A percentile compares a stretch with the other conserved stretches of the same genome.
Evolutionary conservation across 92 coral and sea anemone genomes (phyloP).

Genomic region (Epizoanthus stellaris): DNA sequence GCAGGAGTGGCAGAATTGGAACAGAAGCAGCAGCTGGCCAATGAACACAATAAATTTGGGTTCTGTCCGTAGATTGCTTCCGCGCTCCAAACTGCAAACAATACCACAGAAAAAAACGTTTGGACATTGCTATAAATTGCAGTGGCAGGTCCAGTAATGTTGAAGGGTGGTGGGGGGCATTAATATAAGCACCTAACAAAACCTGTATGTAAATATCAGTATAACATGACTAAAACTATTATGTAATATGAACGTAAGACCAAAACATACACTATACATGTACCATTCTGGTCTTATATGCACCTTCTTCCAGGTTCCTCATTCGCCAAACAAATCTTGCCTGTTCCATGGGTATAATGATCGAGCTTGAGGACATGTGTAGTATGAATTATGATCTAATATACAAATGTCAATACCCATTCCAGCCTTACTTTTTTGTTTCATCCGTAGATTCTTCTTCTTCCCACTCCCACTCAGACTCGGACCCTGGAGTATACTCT

Average conservation of each 20-base stretch:
- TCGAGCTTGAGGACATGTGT: background rate
- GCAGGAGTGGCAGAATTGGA: constrained; percentile 51
- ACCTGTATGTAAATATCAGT: no score
- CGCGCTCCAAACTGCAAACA: constrained; percentile 4
- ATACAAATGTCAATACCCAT: background rate
- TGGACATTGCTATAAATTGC: background rate
- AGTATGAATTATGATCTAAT: background rate
- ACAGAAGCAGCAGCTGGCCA: constrained; percentile 45
- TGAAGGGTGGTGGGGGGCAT: background rate
- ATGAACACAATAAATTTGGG: constrained; percentile 51
- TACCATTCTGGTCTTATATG: no score
- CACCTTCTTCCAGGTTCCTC: no score
- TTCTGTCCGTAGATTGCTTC: constrained; percentile 47
- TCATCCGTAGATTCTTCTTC: constrained; percentile 14
- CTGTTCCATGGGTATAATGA: background rate
- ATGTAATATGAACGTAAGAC: no score
- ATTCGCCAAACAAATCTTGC: no score
- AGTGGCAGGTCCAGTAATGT: background rate
- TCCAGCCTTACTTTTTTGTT: constrained; percentile 15
- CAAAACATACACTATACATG: no score
- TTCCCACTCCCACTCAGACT: constrained; percentile 10
- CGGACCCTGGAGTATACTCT: constrained; percentile 1
- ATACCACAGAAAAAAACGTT: background rate
- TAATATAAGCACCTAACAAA: background rate
- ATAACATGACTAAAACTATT: no score